phyloP scores from a whole-genome alignment of 2,113 vertebrate genomes.

The Penelope pileata region DNA sequence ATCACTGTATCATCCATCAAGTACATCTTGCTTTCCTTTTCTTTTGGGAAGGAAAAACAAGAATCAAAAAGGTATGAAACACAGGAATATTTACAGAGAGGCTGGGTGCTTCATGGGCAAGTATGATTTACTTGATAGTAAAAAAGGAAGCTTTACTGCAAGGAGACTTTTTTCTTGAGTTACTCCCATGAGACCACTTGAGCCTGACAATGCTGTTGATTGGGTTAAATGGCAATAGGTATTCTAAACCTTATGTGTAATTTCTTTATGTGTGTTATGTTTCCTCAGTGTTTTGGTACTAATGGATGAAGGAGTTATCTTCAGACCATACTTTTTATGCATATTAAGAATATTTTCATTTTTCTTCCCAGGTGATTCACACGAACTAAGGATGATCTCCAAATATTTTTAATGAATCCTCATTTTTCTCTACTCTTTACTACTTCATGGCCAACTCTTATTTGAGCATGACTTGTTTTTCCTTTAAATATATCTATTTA shows the following conservation, averaged over 20 bases:
- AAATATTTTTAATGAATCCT: not conserved
- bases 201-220: not conserved
- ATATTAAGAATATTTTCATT: fast-evolving
- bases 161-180: not conserved
- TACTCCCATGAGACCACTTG: not conserved
- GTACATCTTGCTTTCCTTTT: not conserved
- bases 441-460: not conserved
- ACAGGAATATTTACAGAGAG: not conserved
- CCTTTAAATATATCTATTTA: not conserved
- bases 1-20: not conserved
- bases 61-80: not conserved
- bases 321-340: not conserved
- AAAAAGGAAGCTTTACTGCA: not conserved
- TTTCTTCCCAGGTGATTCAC: not conserved
- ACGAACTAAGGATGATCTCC: not conserved
- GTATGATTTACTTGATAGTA: not conserved
- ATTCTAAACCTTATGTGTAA: not conserved
- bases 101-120: not conserved
- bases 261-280: not conserved
- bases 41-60: not conserved
- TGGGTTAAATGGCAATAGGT: not conserved
- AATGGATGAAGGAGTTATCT: not conserved
- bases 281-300: not conserved
- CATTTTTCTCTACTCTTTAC: not conserved
- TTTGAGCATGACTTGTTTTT: not conserved